Conservation (phyloP, 2,888 invertebrate genomes). For the Hartigia nigra region DNA sequence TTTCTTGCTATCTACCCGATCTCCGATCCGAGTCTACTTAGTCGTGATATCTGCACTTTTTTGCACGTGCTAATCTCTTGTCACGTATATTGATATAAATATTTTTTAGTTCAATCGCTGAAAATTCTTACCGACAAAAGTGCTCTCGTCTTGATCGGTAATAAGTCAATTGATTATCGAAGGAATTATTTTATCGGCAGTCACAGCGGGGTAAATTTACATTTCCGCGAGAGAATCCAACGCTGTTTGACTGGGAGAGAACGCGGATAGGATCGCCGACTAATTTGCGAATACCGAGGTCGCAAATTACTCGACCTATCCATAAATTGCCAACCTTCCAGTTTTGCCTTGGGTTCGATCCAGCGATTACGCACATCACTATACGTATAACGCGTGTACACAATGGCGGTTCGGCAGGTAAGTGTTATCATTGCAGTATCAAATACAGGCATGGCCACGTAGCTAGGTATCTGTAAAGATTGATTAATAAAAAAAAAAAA, state of each 20-base stretch:
- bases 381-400: not conserved
- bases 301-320: conserved; percentile 10
- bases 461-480: not conserved
- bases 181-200: not conserved
- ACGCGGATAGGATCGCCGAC: conserved; percentile 27
- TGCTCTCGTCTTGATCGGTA: not conserved
- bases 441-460: not conserved
- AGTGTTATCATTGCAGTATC: not conserved
- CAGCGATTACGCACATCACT: not conserved
- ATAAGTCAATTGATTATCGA: not conserved
- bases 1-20: not conserved
- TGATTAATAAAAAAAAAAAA: not conserved
- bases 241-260: not conserved
- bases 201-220: conserved; percentile 33
- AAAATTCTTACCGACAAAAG: not conserved
- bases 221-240: conserved; percentile 31
- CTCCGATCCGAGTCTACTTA: not conserved
- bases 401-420: not conserved
- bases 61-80: not conserved
- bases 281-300: conserved; percentile 37
- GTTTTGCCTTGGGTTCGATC: not conserved
- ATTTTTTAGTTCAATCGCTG: not conserved
- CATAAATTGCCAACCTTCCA: not conserved
- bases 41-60: not conserved
- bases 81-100: not conserved